phyloP scores from a whole-genome alignment of 2,888 invertebrate species.

The Myopa tessellatipennis region DNA sequence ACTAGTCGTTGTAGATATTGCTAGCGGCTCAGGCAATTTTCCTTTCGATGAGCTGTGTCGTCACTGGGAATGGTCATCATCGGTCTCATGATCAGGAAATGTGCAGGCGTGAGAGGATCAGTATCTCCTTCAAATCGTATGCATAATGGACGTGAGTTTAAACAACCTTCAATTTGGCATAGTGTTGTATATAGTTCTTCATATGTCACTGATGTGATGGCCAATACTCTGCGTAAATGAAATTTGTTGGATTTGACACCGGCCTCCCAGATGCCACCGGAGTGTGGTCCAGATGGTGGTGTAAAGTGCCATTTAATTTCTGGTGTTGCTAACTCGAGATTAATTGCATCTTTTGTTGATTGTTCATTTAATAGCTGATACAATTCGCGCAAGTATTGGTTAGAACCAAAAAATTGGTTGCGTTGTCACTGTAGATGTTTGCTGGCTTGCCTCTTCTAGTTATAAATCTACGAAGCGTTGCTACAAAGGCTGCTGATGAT shows the following conservation, averaged over 20 bases:
- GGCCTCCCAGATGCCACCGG: conserved; percentile 61
- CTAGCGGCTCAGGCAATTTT: conserved; percentile 39
- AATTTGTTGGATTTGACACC: conserved; percentile 58
- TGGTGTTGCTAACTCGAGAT: conserved; percentile 32
- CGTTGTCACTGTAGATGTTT: conserved; percentile 45
- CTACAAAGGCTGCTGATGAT: conserved; percentile 52
- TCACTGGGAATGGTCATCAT: conserved; percentile 35
- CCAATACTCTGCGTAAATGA: conserved; percentile 54
- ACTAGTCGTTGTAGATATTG: conserved; percentile 41
- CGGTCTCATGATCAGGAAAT: conserved; percentile 45
- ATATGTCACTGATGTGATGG: conserved; percentile 50
- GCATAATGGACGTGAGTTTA: conserved; percentile 57
- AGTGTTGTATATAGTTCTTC: conserved; percentile 57
- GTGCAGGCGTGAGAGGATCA: conserved; percentile 47
- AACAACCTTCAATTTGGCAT: conserved; percentile 56
- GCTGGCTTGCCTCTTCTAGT: conserved; percentile 39
- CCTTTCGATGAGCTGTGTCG: conserved; percentile 11
- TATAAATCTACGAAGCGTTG: conserved; percentile 53
- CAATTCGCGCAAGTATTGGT: conserved; percentile 41
- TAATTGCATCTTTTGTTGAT: conserved; percentile 27
- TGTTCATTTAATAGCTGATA: conserved; percentile 26
- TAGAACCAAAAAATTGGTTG: conserved; percentile 46
- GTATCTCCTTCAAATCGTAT: conserved; percentile 47
- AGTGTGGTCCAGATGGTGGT: conserved; percentile 57
- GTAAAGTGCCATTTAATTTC: conserved; percentile 58